These are phyloP conservation scores for Mallotus villosus DNA, from an alignment of 2,797 vertebrate species.

Conservation along the genomic window DNA sequence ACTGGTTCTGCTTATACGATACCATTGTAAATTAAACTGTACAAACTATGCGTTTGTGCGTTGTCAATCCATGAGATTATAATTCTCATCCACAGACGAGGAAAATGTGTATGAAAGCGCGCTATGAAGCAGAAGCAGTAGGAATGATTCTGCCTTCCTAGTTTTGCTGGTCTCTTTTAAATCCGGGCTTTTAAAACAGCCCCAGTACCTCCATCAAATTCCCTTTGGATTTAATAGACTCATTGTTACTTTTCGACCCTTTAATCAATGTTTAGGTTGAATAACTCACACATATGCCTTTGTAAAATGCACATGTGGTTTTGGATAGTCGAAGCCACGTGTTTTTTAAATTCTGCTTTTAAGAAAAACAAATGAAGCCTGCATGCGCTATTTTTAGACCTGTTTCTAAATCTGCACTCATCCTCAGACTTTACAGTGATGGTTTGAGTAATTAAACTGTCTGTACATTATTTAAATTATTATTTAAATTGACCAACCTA, in stretches of 20 bases:
- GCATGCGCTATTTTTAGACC: neutral
- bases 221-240: conserved; percentile 11
- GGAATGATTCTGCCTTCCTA: neutral
- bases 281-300: too few species aligned
- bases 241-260: conserved; percentile 9
- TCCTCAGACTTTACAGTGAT: conserved; percentile 3
- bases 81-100: neutral
- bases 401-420: neutral
- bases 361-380: neutral
- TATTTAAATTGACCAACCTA: neutral
- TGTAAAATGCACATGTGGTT: too few species aligned
- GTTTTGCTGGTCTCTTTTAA: neutral
- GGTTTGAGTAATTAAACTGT: conserved; percentile 8
- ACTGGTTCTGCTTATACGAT: neutral
- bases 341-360: neutral
- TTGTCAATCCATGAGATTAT: neutral
- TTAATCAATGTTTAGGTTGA: conserved; percentile 4
- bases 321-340: neutral
- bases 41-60: too few species aligned
- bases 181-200: conserved; percentile 2
- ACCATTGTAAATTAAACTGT: neutral
- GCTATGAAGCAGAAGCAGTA: neutral
- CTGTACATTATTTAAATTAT: conserved; percentile 40
- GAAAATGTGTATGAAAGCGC: neutral
- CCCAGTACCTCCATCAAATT: conserved; percentile 1